Conservation (phyloP, 2,113 vertebrate species). For the Daboia siamensis region DNA sequence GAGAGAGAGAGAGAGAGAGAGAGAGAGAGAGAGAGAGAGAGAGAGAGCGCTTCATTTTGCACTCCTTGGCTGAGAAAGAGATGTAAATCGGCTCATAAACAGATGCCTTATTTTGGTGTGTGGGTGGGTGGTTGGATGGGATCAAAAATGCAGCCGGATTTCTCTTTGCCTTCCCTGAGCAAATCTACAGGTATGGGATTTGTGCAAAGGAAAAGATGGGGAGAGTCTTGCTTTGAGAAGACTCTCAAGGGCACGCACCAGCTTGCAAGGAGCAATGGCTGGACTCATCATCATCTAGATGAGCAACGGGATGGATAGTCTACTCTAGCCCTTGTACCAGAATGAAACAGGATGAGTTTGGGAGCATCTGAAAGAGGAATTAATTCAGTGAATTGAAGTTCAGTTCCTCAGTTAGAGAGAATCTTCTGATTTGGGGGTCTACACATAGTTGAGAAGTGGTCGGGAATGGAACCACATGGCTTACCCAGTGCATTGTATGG, state of each 20-base stretch:
- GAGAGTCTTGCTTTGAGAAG: neutral
- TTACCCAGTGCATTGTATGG: neutral
- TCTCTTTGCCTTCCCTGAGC: constrained; percentile 45
- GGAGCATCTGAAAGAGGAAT: neutral
- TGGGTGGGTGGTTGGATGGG: neutral
- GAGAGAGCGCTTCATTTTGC: constrained; percentile 3
- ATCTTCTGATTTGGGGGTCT: neutral
- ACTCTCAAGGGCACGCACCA: neutral
- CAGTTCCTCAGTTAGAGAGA: neutral
- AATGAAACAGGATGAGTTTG: neutral
- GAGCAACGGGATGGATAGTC: too few relatives aligned
- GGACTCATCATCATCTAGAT: neutral
- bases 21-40: too few relatives aligned
- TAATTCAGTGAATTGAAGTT: neutral
- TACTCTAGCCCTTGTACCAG: neutral
- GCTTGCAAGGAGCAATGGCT: neutral
- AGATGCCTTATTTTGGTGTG: constrained; percentile 33
- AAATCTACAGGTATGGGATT: constrained; percentile 57
- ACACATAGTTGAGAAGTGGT: neutral
- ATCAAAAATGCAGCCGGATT: constrained; percentile 22
- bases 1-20: too few relatives aligned
- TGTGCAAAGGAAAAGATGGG: neutral
- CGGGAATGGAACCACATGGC: neutral
- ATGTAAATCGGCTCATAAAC: constrained; percentile 43
- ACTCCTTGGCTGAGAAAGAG: constrained; percentile 38